Conservation (phyloP, 2,113 vertebrate genomes). For the Turnix velox region DNA sequence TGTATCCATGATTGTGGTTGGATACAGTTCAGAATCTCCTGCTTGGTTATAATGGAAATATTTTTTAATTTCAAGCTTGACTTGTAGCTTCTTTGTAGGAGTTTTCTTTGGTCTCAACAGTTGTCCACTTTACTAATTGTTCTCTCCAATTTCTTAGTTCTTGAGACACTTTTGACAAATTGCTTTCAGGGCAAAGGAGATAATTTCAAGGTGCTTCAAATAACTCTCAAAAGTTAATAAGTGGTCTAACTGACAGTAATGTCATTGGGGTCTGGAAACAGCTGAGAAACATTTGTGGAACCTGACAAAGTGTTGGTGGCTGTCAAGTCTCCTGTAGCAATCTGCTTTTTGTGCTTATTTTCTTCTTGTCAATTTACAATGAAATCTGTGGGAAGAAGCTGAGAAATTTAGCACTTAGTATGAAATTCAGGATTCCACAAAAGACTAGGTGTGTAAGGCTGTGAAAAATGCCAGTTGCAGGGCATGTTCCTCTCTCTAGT, state of each 20-base stretch:
- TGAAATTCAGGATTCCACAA: not conserved
- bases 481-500: not conserved
- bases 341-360: not conserved
- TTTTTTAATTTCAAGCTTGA: not conserved
- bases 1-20: not conserved
- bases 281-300: not conserved
- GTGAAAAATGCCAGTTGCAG: not conserved
- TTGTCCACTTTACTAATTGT: not conserved
- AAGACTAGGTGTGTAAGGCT: not conserved
- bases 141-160: not conserved
- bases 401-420: not conserved
- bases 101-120: not conserved
- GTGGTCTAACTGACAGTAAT: not conserved
- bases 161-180: not conserved
- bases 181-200: not conserved
- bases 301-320: not conserved
- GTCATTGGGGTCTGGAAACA: not conserved
- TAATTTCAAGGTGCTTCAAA: slow-evolving; percentile 17
- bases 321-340: not conserved
- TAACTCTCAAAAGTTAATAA: not conserved
- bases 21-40: not conserved
- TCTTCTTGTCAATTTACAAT: not conserved
- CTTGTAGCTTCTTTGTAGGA: not conserved
- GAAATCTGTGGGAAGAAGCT: slow-evolving; percentile 1
- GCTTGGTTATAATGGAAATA: not conserved